phyloP scores from a whole-genome alignment of 2,797 vertebrate species.

The Chloroceryle inda region DNA sequence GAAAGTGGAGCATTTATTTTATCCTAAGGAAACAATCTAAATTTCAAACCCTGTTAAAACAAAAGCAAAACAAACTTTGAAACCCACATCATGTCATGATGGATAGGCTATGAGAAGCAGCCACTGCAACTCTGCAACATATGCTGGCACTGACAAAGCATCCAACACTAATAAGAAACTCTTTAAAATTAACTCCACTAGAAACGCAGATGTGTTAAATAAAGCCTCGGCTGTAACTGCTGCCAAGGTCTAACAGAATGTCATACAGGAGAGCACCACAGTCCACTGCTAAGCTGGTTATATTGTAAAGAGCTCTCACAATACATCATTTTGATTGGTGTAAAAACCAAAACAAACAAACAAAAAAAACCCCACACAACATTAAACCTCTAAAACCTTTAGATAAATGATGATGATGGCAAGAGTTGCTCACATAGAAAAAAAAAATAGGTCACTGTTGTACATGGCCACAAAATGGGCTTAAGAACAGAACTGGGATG shows the following conservation, averaged over 20 bases:
- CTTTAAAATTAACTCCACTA: constrained; percentile 50
- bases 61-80: neutral
- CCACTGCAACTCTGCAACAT: neutral
- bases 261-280: constrained; percentile 22
- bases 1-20: neutral
- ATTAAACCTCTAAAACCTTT: constrained; percentile 48
- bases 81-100: neutral
- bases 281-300: constrained; percentile 56
- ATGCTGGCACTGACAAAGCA: constrained; percentile 1
- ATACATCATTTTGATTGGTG: constrained; percentile 60
- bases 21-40: neutral
- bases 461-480: neutral
- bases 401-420: constrained; percentile 10
- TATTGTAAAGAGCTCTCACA: constrained; percentile 37
- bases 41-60: neutral
- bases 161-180: neutral
- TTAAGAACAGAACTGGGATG: neutral
- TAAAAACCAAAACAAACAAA: constrained; percentile 46
- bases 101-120: neutral
- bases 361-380: neutral
- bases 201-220: constrained; percentile 52
- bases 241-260: constrained; percentile 55
- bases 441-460: constrained; percentile 28
- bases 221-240: constrained; percentile 48
- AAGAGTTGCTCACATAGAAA: neutral